These are phyloP conservation scores for Acrocephalus scirpaceus DNA, from an alignment of 2,797 vertebrate species.

Conservation along the genomic window DNA sequence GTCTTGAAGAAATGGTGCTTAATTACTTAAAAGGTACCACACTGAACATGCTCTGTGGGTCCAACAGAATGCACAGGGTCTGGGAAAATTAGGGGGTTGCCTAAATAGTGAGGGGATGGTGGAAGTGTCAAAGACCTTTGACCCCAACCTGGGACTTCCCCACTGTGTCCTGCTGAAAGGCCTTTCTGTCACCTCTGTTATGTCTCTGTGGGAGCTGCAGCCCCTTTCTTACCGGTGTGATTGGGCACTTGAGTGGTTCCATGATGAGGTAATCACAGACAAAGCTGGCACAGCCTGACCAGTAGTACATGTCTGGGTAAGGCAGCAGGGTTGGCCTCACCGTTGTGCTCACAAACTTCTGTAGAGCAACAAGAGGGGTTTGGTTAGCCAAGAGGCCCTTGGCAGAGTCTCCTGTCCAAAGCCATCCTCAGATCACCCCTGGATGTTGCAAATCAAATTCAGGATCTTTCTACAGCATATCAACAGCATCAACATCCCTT, in stretches of 20 bases:
- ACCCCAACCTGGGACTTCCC: neutral
- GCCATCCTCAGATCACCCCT: neutral
- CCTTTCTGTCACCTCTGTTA: neutral
- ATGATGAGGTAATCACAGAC: conserved; percentile 83
- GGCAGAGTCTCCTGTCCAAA: neutral
- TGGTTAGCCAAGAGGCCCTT: neutral
- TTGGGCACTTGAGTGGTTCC: conserved; percentile 79
- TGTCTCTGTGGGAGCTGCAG: neutral
- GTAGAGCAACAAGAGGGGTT: neutral
- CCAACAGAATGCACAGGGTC: neutral
- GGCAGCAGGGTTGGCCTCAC: conserved; percentile 79
- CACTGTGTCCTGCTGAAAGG: neutral
- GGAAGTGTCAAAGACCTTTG: neutral
- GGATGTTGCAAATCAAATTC: neutral
- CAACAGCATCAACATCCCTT: neutral
- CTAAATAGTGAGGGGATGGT: neutral
- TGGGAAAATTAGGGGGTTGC: neutral
- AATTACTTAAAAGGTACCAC: neutral
- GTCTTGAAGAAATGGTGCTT: neutral
- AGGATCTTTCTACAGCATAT: neutral
- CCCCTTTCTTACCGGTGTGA: conserved; percentile 78
- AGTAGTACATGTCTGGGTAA: conserved; percentile 80
- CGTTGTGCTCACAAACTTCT: conserved; percentile 93
- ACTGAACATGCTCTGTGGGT: neutral
- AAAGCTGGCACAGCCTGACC: conserved; percentile 86